Conservation (phyloP, 2,797 vertebrate genomes). For the Distichodus sexfasciatus region DNA sequence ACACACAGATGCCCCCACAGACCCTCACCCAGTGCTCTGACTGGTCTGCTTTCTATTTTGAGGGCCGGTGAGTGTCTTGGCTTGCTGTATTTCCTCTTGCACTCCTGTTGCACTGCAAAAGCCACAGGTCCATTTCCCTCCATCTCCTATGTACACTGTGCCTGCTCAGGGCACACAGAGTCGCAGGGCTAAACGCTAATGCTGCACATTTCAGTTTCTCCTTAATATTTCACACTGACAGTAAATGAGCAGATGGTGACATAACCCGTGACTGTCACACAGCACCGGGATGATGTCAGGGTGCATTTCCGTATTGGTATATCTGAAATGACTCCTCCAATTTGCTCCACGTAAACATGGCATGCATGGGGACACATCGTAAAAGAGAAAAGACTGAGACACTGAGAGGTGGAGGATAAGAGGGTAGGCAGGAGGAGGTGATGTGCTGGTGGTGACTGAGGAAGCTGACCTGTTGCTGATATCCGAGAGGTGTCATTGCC, state of each 20-base stretch:
- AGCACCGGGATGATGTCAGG: too few species aligned
- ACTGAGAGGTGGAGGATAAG: not conserved
- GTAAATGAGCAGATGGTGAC: too few species aligned
- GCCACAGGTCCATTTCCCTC: conserved; percentile 55
- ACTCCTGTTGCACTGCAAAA: conserved; percentile 19
- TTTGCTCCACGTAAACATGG: too few species aligned
- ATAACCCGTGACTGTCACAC: too few species aligned
- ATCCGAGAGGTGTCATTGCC: conserved; percentile 49
- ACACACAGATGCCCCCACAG: conserved; percentile 26
- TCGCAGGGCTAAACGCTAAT: not conserved
- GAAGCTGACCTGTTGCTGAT: conserved; percentile 47
- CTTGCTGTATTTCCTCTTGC: conserved; percentile 43
- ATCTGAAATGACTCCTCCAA: too few species aligned
- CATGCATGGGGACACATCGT: not conserved
- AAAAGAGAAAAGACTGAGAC: not conserved
- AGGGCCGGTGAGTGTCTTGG: conserved; percentile 15
- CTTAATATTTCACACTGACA: too few species aligned
- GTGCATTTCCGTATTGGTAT: too few species aligned
- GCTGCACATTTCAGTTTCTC: not conserved
- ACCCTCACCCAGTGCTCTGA: conserved; percentile 7
- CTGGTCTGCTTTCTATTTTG: conserved; percentile 39
- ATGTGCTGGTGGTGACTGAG: not conserved
- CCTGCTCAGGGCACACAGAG: conserved; percentile 49
- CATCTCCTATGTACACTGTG: conserved; percentile 52
- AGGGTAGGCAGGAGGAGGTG: not conserved